These are phyloP conservation scores for Adrianichthys oophorus DNA, from an alignment of 2,797 vertebrate genomes.

Conservation along the genomic window DNA sequence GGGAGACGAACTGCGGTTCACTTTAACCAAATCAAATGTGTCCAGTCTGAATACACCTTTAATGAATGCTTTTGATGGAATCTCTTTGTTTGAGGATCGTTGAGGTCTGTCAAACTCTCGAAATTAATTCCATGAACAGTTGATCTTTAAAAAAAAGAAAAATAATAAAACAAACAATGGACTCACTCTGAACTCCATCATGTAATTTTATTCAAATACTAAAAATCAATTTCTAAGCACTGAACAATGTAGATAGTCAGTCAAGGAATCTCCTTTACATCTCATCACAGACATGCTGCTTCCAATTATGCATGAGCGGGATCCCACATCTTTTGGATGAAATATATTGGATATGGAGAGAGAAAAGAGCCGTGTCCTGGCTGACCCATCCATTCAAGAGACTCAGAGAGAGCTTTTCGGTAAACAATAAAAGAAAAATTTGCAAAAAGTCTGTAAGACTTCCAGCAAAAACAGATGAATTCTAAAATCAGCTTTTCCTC, in stretches of 20 bases:
- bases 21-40: no score
- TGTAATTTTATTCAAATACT: constrained; percentile 68
- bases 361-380: constrained; percentile 13
- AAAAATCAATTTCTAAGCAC: constrained; percentile 56
- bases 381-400: constrained; percentile 38
- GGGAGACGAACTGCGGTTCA: no score
- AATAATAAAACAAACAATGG: constrained; percentile 9
- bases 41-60: no score
- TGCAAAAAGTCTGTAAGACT: constrained; percentile 11
- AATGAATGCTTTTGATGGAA: no score
- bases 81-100: no score
- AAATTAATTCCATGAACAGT: background rate
- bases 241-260: constrained; percentile 38
- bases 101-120: background rate
- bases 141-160: constrained; percentile 1
- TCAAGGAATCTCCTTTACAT: constrained; percentile 40
- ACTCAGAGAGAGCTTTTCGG: constrained; percentile 23
- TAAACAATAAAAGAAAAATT: constrained; percentile 31
- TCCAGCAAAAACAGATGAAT: constrained; percentile 28
- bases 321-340: constrained; percentile 32
- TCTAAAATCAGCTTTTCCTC: constrained; percentile 19
- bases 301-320: constrained; percentile 37
- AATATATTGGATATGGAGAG: constrained; percentile 41
- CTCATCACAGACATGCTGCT: constrained; percentile 39
- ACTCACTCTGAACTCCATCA: constrained; percentile 33